Conservation (phyloP, 2,113 vertebrate species). For the Paratilapia polleni region DNA sequence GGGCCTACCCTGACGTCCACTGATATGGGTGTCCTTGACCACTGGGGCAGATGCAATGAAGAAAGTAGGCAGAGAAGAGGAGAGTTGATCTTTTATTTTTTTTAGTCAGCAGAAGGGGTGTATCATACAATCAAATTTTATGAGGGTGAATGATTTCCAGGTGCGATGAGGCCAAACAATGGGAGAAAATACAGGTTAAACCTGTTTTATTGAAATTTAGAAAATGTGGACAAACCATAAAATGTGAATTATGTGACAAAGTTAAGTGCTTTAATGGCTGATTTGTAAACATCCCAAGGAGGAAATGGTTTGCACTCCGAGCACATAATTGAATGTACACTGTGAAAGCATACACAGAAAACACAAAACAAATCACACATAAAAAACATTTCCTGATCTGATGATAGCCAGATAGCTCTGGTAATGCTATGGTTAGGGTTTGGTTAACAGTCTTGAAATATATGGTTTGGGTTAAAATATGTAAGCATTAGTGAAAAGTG, state of each 20-base stretch:
- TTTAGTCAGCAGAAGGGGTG: not conserved
- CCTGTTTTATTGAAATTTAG: not conserved
- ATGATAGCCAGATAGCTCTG: not conserved
- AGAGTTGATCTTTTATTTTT: slow-evolving; percentile 20
- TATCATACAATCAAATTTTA: not conserved
- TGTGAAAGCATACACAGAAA: not conserved
- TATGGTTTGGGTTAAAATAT: accelerated
- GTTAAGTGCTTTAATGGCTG: not conserved
- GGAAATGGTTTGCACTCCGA: not conserved
- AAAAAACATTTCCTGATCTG: not conserved
- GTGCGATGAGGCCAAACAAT: not conserved
- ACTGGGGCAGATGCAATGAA: slow-evolving; percentile 63
- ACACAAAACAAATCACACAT: not conserved
- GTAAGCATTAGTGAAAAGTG: not conserved
- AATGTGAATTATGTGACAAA: not conserved
- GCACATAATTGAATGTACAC: no score
- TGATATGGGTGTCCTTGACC: slow-evolving; percentile 83
- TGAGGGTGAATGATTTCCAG: not conserved
- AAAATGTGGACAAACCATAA: not conserved
- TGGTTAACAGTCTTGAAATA: not conserved
- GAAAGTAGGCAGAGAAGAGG: slow-evolving; percentile 22
- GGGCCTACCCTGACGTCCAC: slow-evolving; percentile 69
- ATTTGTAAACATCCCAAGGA: not conserved
- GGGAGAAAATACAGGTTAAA: not conserved
- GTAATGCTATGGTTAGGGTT: not conserved